Conservation (phyloP, 2,113 vertebrate genomes). For the Nothobranchius furzeri region DNA sequence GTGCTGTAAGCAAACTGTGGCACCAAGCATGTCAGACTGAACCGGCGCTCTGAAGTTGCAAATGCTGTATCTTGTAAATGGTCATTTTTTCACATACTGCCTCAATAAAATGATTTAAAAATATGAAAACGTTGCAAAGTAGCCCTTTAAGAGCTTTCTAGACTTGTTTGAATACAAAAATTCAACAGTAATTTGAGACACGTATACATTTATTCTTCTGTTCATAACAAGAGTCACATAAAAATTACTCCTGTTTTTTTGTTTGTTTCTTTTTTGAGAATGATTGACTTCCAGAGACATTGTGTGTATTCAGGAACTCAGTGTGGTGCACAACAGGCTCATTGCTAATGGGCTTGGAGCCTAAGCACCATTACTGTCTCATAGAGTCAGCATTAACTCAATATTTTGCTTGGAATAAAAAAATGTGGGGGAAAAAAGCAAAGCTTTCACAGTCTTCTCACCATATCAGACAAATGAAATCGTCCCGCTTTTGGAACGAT, state of each 20-base stretch:
- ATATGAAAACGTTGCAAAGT: too few species aligned
- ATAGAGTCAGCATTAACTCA: slow-evolving; percentile 21
- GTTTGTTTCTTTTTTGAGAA: neutral
- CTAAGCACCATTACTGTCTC: slow-evolving; percentile 25
- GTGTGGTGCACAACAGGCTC: neutral
- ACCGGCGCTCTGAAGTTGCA: too few species aligned
- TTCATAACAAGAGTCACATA: neutral
- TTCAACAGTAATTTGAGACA: neutral
- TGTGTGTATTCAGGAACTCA: neutral
- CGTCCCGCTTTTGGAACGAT: too few species aligned
- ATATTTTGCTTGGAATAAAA: too few species aligned
- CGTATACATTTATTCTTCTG: neutral
- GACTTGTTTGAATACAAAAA: neutral
- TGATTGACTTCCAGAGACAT: slow-evolving; percentile 7
- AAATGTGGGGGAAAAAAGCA: too few species aligned
- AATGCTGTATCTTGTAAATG: too few species aligned
- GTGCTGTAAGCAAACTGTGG: too few species aligned
- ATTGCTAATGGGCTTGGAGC: slow-evolving; percentile 9
- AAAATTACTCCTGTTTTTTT: neutral
- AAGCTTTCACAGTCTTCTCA: too few species aligned
- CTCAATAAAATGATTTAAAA: too few species aligned
- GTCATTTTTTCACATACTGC: too few species aligned
- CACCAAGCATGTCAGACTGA: too few species aligned
- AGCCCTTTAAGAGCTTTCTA: neutral
- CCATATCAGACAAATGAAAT: too few species aligned